Evolutionary conservation across 2,888 invertebrate species (phyloP), one percentile per base, ranked within the genome.

Genomic region (Archips crataeganus): DNA sequence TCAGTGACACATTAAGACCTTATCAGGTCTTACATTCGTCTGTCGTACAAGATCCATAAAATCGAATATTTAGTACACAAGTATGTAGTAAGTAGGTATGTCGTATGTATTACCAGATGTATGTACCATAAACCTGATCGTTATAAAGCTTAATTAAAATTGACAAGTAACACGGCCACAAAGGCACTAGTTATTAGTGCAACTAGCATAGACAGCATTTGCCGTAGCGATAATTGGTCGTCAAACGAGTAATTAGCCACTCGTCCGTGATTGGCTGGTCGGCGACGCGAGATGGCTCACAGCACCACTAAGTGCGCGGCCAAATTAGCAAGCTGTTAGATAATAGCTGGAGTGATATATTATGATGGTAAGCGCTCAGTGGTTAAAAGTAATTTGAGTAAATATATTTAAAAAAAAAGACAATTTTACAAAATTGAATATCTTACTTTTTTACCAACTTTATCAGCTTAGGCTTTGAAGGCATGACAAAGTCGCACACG

Each of bases 191-290:
- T 59, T 45, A 34, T 15, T 51, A 51, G n/a, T 11, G 47, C 47
- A 36, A 68, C 47, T 60, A 34, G 47, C 60, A 61, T 39, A 47
- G 51, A 59, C 39, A 15, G 54, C 70, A 57, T 36, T 42, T 11
- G 39, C 54, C 70, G 34, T 63, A 45, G 57, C 15, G 32, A 11
- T 63, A 63, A 70, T 70, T 63, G 42, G 62, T 70, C 63, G 63
- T 57, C 63, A 63, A 70, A 57, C 36, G 65, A n/a, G 34, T 64
- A 70, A 70, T 70, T 70, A 70, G 63, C 34, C 2, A 9, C 54
- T 10, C 11, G 39, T 39, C 39, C 36, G 39, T 61, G 47, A 68
- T 68, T 68, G 47, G 60, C n/a, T 10, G 68, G 2, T 47, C 13
- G 13, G 45, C 15, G 32, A 42, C 32, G n/a, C 42, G 45, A 36